phyloP scores from a whole-genome alignment of 1,140 invertebrate species.

The Sesamia nonagrioides region DNA sequence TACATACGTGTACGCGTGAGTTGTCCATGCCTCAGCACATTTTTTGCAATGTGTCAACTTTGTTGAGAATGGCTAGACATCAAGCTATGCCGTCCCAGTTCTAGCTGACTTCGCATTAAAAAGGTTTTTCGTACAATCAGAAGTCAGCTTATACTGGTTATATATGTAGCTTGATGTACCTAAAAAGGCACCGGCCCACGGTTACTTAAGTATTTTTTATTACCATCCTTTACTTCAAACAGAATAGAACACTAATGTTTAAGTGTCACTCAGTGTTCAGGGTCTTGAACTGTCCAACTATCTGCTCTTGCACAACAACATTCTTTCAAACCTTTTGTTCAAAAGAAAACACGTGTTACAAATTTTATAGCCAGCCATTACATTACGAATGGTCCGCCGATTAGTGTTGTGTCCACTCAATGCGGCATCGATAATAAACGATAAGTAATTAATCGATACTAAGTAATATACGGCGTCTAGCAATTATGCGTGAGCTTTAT shows the following conservation, averaged over 20 bases:
- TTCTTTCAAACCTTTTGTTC: conserved; percentile 37
- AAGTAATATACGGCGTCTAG: conserved; percentile 46
- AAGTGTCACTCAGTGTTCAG: neutral
- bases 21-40: neutral
- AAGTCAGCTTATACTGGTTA: too few relatives aligned
- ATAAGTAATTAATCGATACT: conserved; percentile 56
- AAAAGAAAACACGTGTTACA: conserved; percentile 39
- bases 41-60: conserved; percentile 17
- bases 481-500: conserved; percentile 52
- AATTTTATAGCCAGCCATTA: conserved; percentile 27
- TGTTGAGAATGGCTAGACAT: too few relatives aligned
- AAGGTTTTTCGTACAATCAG: too few relatives aligned
- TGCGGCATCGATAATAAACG: conserved; percentile 48
- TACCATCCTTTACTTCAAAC: neutral
- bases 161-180: neutral
- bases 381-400: conserved; percentile 2
- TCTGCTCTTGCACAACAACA: conserved; percentile 21
- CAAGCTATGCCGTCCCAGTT: too few relatives aligned
- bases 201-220: conserved; percentile 11
- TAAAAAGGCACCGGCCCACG: conserved; percentile 12
- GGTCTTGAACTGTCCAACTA: neutral
- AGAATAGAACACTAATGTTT: conserved; percentile 13
- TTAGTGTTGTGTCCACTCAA: conserved; percentile 15
- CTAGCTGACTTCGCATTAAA: too few relatives aligned
- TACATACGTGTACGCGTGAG: neutral